Percentiles rank a stretch among this genome's conserved stretches.
These are phyloP conservation scores for Aphrophora alni DNA, from an alignment of 2,888 invertebrate genomes.

Conservation along the genomic window DNA sequence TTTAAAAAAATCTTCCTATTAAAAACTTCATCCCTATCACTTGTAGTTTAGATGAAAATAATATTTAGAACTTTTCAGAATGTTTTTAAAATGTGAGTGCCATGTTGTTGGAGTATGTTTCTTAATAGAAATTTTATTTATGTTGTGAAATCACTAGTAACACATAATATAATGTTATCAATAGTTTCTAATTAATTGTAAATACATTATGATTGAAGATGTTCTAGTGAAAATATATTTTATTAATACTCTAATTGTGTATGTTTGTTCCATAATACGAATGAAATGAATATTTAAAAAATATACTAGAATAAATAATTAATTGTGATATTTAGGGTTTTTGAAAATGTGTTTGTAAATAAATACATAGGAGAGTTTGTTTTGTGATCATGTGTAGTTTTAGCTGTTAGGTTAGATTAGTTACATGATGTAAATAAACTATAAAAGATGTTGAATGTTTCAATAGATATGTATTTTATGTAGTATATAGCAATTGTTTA, in stretches of 20 bases:
- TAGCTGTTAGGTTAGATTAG: neutral
- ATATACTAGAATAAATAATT: neutral
- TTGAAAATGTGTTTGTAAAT: neutral
- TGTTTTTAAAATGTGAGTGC: neutral
- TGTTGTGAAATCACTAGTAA: neutral
- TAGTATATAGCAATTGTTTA: neutral
- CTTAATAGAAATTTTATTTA: neutral
- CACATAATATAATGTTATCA: neutral
- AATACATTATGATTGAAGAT: neutral
- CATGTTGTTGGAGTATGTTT: neutral
- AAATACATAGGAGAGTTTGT: neutral
- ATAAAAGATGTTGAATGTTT: neutral
- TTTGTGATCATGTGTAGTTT: neutral
- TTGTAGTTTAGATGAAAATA: neutral
- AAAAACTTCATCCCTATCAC: neutral
- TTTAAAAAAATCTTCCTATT: neutral
- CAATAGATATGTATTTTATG: neutral
- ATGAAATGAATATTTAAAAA: neutral
- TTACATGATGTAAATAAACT: neutral
- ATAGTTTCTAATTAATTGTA: neutral
- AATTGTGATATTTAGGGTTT: neutral
- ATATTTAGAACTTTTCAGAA: neutral
- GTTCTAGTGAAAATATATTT: conserved; percentile 5
- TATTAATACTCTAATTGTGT: neutral
- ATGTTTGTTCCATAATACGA: neutral